Evolutionary conservation across 1,140 invertebrate genomes (phyloP).

Genomic region (Anastrepha obliqua): DNA sequence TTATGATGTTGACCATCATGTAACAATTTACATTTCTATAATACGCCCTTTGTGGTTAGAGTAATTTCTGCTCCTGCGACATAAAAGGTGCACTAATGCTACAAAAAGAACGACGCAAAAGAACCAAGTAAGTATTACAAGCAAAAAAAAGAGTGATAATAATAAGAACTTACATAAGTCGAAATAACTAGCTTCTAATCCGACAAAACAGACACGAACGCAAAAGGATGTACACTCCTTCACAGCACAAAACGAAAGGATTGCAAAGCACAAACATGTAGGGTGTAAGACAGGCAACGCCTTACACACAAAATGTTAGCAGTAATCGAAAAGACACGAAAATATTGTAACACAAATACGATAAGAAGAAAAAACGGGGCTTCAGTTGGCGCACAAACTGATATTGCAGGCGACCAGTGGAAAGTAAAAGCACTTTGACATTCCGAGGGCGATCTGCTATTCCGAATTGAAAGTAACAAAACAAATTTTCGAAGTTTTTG

Average conservation of each 20-base stretch:
- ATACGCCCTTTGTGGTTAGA: conserved; percentile 31
- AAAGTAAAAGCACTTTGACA: not conserved
- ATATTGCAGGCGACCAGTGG: not conserved
- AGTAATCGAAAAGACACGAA: not conserved
- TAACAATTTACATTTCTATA: conserved; percentile 39
- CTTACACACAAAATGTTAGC: not conserved
- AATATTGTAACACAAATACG: not conserved
- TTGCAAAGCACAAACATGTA: not conserved
- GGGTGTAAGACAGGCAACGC: not conserved
- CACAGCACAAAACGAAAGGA: not conserved
- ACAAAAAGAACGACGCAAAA: not conserved
- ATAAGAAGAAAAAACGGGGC: not conserved
- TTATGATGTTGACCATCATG: not conserved
- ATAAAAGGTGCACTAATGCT: not conserved
- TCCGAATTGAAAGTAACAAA: too few species aligned
- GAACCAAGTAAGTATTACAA: not conserved
- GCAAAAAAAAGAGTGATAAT: not conserved
- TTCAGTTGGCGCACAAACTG: too few species aligned
- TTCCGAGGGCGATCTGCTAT: too few species aligned
- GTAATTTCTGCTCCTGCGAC: not conserved
- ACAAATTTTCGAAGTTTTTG: too few species aligned
- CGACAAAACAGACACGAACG: conserved; percentile 9
- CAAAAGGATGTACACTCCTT: not conserved
- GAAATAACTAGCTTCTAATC: not conserved
- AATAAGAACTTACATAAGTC: too few species aligned